Conservation (phyloP, 53 echinoderm and acorn worm species). For the Patiria pectinifera region DNA sequence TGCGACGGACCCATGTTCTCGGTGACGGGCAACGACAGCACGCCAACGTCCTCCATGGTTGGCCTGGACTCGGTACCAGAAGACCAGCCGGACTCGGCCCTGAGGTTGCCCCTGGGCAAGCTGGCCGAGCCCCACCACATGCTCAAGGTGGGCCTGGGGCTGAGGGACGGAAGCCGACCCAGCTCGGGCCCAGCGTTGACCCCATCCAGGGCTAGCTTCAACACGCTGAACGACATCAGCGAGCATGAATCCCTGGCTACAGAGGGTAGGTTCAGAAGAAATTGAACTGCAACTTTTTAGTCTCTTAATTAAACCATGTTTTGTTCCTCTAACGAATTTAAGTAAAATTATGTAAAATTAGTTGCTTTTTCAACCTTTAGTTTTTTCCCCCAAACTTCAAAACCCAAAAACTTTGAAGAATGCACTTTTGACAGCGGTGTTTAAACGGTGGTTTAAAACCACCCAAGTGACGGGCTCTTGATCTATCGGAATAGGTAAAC, state of each 20-base stretch:
- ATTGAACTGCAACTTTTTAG: no score
- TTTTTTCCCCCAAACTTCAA: no score
- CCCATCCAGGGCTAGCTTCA: constrained; percentile 41
- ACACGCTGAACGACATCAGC: constrained; percentile 28
- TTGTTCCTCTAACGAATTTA: no score
- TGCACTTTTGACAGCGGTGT: no score
- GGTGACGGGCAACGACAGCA: neutral
- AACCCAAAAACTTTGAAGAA: no score
- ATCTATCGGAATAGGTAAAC: no score
- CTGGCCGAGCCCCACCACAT: neutral
- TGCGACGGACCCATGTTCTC: constrained; percentile 17
- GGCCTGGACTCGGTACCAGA: neutral
- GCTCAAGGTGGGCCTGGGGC: constrained; percentile 6
- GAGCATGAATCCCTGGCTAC: neutral
- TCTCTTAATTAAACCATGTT: no score
- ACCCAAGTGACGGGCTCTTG: no score
- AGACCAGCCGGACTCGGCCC: constrained; percentile 13
- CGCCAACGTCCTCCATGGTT: neutral
- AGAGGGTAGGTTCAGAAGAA: neutral
- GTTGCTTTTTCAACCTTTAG: no score
- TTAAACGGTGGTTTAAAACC: no score
- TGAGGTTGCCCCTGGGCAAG: neutral
- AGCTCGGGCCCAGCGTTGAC: constrained; percentile 38
- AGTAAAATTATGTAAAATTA: no score
- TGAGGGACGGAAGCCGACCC: constrained; percentile 35